A percentile compares a stretch with the other conserved stretches of the same genome.
phyloP scores from a whole-genome alignment of 1,140 invertebrate species.

The Hylaeus anthracinus region DNA sequence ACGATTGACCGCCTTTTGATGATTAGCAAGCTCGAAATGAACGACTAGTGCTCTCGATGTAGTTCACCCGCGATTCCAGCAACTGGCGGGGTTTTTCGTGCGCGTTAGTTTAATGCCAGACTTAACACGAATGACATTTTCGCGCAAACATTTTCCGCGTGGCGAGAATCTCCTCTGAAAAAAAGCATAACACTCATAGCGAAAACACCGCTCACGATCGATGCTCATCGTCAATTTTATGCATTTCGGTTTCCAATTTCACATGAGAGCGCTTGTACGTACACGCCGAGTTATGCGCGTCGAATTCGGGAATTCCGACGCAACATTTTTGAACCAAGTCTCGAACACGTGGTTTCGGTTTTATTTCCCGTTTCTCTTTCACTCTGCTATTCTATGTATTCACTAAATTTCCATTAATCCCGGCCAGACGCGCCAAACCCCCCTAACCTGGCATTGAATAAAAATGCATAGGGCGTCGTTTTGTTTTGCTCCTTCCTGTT shows the following conservation, averaged over 20 bases:
- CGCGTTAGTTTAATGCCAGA: constrained; percentile 26
- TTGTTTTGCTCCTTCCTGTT: neutral
- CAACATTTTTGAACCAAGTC: constrained; percentile 9
- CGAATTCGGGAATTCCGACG: neutral
- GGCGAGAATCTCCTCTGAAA: neutral
- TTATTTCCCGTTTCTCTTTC: constrained; percentile 19
- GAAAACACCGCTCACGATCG: neutral
- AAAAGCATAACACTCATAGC: neutral
- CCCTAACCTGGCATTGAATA: neutral
- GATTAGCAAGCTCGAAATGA: neutral
- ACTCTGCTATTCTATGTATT: neutral
- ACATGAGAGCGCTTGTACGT: constrained; percentile 3
- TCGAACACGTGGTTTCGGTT: neutral
- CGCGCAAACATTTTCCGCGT: neutral
- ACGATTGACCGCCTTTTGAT: neutral
- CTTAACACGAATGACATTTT: constrained; percentile 36
- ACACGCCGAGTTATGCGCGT: neutral
- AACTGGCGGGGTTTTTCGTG: neutral
- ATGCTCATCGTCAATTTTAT: constrained; percentile 2
- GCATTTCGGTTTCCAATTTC: constrained; percentile 26
- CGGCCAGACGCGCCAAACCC: neutral
- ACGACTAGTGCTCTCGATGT: neutral
- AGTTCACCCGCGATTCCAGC: neutral
- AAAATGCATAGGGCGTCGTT: neutral
- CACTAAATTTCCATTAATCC: constrained; percentile 24